Conservation (phyloP, 2,113 vertebrate genomes). For the Varanus salvator region DNA sequence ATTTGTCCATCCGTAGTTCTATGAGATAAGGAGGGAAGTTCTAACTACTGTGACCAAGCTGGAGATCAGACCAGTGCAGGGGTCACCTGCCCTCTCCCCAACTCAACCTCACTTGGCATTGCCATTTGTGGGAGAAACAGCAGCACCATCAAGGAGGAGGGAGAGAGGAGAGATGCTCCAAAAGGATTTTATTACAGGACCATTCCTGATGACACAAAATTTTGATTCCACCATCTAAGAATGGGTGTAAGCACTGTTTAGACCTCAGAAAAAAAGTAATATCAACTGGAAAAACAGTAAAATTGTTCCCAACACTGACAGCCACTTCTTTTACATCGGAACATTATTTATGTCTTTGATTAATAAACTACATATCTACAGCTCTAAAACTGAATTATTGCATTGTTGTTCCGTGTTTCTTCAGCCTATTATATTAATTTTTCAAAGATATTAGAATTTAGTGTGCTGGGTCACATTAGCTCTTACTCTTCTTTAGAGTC, state of each 20-base stretch:
- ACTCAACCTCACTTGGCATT: too few species aligned
- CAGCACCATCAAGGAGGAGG: too few species aligned
- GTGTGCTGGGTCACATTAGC: neutral
- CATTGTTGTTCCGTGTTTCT: constrained; percentile 6
- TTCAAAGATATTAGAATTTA: constrained; percentile 30
- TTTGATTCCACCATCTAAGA: neutral
- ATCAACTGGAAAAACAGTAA: neutral
- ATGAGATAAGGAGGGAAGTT: too few species aligned
- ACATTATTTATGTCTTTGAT: constrained; percentile 16
- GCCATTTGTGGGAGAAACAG: too few species aligned
- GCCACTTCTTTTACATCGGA: neutral
- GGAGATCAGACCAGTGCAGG: neutral
- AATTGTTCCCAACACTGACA: neutral
- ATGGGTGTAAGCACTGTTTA: neutral
- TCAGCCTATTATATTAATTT: constrained; percentile 32
- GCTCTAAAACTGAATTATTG: neutral
- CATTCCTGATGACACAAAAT: neutral
- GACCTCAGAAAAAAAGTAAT: neutral
- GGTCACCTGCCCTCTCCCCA: neutral
- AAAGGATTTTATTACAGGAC: neutral
- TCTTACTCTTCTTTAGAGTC: constrained; percentile 9
- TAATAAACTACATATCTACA: constrained; percentile 23
- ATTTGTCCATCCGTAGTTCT: too few species aligned
- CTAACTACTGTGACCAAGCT: neutral
- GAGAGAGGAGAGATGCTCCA: too few species aligned